Conservation (phyloP, 2,888 invertebrate genomes). For the Loripinus fragilis region DNA sequence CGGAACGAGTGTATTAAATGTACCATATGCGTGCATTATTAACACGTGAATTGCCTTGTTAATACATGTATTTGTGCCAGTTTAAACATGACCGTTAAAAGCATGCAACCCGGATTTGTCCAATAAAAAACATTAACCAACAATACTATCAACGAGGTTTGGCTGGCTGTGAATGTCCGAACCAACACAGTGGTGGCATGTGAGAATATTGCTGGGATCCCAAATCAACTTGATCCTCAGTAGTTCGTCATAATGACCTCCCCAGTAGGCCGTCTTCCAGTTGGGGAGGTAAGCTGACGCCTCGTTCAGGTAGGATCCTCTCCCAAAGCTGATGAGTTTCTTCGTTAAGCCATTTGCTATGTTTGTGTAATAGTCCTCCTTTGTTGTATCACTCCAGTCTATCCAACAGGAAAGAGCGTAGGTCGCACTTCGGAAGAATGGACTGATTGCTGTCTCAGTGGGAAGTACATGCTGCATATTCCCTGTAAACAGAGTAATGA, state of each 20-base stretch:
- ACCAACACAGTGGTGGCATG: constrained; percentile 70
- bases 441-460: constrained; percentile 39
- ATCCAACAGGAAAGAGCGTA: constrained; percentile 47
- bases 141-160: background rate
- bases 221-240: constrained; percentile 58
- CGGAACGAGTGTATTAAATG: too few relatives aligned
- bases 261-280: constrained; percentile 71
- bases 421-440: constrained; percentile 37
- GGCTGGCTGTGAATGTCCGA: constrained; percentile 49
- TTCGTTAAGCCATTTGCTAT: constrained; percentile 29
- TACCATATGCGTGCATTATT: too few relatives aligned
- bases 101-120: too few relatives aligned
- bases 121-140: too few relatives aligned
- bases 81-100: too few relatives aligned
- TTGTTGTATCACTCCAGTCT: constrained; percentile 22
- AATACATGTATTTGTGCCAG: too few relatives aligned
- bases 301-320: constrained; percentile 67
- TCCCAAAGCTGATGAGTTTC: constrained; percentile 46
- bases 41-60: too few relatives aligned
- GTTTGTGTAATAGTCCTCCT: constrained; percentile 9
- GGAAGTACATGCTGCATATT: constrained; percentile 33
- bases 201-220: constrained; percentile 64
- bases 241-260: constrained; percentile 59
- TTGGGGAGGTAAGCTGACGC: constrained; percentile 57
- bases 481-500: constrained; percentile 47